Conservation (phyloP, 2,113 vertebrate species). For the Octodon degus region DNA sequence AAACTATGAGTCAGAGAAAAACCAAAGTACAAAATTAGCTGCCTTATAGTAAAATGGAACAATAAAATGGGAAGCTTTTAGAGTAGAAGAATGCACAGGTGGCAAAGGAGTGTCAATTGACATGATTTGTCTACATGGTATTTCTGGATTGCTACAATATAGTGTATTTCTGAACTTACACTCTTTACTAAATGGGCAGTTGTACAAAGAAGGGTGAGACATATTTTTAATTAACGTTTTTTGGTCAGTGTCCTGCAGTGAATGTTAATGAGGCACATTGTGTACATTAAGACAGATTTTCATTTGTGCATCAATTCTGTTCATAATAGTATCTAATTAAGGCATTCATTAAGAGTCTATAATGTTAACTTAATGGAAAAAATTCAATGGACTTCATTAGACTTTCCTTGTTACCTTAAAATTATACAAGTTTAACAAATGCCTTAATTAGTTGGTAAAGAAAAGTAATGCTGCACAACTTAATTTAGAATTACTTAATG, state of each 20-base stretch:
- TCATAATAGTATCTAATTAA: constrained; percentile 86
- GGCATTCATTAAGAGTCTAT: constrained; percentile 81
- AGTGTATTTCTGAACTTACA: background rate
- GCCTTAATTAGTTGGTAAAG: constrained; percentile 81
- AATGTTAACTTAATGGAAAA: constrained; percentile 83
- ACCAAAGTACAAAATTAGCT: background rate
- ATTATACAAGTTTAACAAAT: constrained; percentile 81
- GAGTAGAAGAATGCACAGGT: background rate
- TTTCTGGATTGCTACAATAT: background rate
- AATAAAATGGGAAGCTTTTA: background rate
- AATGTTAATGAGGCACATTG: constrained; percentile 78
- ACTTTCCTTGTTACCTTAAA: constrained; percentile 80
- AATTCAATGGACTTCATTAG: constrained; percentile 77
- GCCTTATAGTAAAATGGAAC: background rate
- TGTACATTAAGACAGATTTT: constrained; percentile 76
- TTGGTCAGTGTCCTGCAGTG: constrained; percentile 65
- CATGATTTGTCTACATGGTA: background rate
- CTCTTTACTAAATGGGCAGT: constrained; percentile 23
- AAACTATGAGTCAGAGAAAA: background rate
- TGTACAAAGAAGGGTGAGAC: constrained; percentile 32
- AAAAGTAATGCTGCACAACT: constrained; percentile 71
- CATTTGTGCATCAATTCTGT: constrained; percentile 80
- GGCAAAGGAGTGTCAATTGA: background rate
- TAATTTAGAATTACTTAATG: constrained; percentile 77
- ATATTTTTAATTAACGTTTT: constrained; percentile 76